Evolutionary conservation across 2,888 invertebrate species (phyloP).

Genomic region (Leucophora obtusa): DNA sequence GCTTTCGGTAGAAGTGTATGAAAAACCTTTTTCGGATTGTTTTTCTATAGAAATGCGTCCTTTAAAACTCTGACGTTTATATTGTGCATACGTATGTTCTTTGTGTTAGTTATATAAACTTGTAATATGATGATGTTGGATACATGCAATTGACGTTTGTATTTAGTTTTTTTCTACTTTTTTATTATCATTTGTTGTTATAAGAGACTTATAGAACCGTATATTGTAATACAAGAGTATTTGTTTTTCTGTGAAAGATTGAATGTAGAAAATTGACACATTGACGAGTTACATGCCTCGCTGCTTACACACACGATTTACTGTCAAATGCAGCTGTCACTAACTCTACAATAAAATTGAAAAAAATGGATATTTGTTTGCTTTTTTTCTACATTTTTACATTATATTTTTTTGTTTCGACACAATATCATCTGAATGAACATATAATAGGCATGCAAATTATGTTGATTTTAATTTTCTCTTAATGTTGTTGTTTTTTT

Average conservation of each 20-base stretch:
- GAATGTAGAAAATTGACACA: slow-evolving; percentile 62
- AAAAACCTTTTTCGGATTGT: no score
- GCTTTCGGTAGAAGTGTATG: no score
- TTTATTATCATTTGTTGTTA: slow-evolving; percentile 4
- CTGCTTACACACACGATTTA: slow-evolving; percentile 45
- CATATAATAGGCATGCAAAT: slow-evolving; percentile 53
- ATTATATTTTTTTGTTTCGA: slow-evolving; percentile 3
- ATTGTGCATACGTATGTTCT: no score
- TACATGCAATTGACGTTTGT: slow-evolving; percentile 45
- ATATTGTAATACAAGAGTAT: slow-evolving; percentile 36
- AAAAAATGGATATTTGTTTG: slow-evolving; percentile 13
- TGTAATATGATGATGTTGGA: slow-evolving; percentile 47
- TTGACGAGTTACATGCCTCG: slow-evolving; percentile 57
- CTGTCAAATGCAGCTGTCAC: slow-evolving; percentile 70
- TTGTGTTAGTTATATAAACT: slow-evolving; percentile 16
- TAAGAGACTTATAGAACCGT: slow-evolving; percentile 31
- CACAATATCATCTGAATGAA: slow-evolving; percentile 45
- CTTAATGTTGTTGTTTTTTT: slow-evolving; percentile 9
- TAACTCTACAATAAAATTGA: slow-evolving; percentile 39
- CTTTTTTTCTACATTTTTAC: slow-evolving; percentile 5
- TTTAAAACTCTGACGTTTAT: no score
- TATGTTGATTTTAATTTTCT: slow-evolving; percentile 61
- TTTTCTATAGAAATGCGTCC: no score
- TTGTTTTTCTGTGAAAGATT: slow-evolving; percentile 57
- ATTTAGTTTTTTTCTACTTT: slow-evolving; percentile 24